Base-by-base conservation (phyloP, 2,797 vertebrate species). In the Craterocephalus amniculus region DNA sequence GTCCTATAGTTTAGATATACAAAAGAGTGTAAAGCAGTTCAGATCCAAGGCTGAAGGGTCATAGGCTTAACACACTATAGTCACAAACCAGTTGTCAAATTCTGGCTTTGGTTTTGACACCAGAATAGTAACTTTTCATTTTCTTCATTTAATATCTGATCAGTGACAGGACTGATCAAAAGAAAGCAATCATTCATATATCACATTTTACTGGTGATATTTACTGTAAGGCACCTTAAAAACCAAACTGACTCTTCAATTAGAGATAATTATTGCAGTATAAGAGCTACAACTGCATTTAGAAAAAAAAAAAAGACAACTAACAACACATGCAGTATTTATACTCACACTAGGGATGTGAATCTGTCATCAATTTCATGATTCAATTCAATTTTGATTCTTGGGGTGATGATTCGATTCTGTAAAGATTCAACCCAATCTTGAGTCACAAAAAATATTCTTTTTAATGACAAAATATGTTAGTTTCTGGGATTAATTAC, bases 1-100 rank as follows among this genome's bases (percentile, higher is more conserved):
- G 80, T 88, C 78, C 80, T 49, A 77, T 67, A 88, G 84, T 89
- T 91, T 91, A 84, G 75, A 89, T 86, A 89, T 75, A 91, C 88
- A 91, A 83, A 88, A 83, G 90, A 84, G 81, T 73, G 69, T 75
- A 58, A 63, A 87, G 76, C 67, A 72, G 83, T 72, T 81, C 62
- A 80, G 58, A 78, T 77, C 67, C 66, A 56, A 66, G 74, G 55
- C 59, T 74, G 59, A 78, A 65, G 74, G 87, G 89, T 86, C 89
- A 87, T 2, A 60, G 74, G 49, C 68, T 59, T 58, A 57, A 67
- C 76, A 76, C 58, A 71, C 58, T 16, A 32, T 34, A 45, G 69
- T 59, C 70, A 63, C 75, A 63, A 83, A 74, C 36, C 49, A 69
- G 52, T 34, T 13, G 63, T 58, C 32, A 35, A 55, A 84, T 70